Evolutionary conservation across 2,797 vertebrate species (phyloP), one percentile per base, ranked within the genome.

Genomic region (Steatocranus sp.): DNA sequence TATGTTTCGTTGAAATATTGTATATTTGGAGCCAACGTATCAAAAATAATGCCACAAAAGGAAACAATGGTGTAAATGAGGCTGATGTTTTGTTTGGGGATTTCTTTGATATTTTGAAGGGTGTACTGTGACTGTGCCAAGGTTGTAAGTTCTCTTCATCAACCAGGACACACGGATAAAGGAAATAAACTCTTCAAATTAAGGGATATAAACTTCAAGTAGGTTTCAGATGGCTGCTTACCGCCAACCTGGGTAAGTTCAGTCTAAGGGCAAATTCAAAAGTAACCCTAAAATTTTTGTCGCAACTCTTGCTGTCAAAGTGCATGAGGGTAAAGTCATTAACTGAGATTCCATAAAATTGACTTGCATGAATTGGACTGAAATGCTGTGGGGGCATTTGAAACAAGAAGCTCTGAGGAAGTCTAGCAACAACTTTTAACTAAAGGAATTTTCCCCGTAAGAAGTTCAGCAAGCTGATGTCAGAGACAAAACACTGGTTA

Each of bases 201-300:
- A 30, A 27, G 66, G 9, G 14, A 70, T 27, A 27, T 12, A 70
- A 0, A 11, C 9, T 46, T 25, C 0, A 27, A 0, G 9, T 25
- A 30, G 15, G 66, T 70, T 70, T 68, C 63, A 68, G 66, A 6
- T 70, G 23, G 1, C 38, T 66, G 61, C 36, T 23, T 15, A 43
- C 1, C 6, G 63, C 36, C 36, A 68, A 25, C 38, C 63, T 43
- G 38, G 9, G 20, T 10, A 43, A 68, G 11, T 68, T 43, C 20
- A 46, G 38, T 3, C 23, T 3, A 46, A 0, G 23, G 23, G 23
- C 6, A 70, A 27, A 70, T 46, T 46, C 1, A 46, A 46, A 70
- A 70, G 27, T 43, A 27, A 46, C 38, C 38, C 61, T 38, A 20
- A 38, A 66, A 38, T 23, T 23, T 23, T 8, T 63, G 20, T 20